A percentile compares a stretch with the other conserved stretches of the same genome.
phyloP scores from a whole-genome alignment of 2,113 vertebrate genomes.

The Todiramphus chloris region DNA sequence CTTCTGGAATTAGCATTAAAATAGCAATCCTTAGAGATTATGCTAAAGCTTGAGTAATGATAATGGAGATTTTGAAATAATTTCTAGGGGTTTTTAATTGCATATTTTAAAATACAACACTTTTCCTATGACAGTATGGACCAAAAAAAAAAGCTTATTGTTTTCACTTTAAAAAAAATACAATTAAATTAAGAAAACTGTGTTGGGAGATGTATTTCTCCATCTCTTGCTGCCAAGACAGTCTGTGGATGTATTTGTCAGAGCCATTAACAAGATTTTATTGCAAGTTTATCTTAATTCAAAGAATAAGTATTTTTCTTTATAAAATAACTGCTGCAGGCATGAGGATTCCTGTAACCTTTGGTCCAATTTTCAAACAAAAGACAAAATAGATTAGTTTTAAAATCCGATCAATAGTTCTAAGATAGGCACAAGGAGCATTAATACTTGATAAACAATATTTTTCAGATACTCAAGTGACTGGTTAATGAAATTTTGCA shows the following conservation, averaged over 20 bases:
- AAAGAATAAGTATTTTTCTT: neutral
- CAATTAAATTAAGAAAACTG: neutral
- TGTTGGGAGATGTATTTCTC: neutral
- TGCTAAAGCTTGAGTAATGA: neutral
- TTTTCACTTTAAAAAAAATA: neutral
- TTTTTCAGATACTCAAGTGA: neutral
- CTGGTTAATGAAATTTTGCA: neutral
- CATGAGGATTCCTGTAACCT: neutral
- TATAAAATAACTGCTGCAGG: neutral
- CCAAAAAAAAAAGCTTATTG: neutral
- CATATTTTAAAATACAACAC: neutral
- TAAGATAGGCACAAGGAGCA: neutral
- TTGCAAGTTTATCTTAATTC: neutral
- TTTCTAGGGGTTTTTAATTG: neutral
- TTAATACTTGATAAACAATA: neutral
- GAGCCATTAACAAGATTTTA: neutral
- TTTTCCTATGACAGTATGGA: neutral
- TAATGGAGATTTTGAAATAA: neutral
- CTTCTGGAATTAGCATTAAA: constrained; percentile 64
- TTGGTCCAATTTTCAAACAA: neutral
- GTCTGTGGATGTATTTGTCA: neutral
- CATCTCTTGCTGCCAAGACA: neutral
- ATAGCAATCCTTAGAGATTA: constrained; percentile 50
- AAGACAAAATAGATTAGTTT: neutral
- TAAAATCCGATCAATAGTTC: neutral